These are phyloP conservation scores for Heterotis niloticus DNA, from an alignment of 2,113 vertebrate species.

Conservation along the genomic window DNA sequence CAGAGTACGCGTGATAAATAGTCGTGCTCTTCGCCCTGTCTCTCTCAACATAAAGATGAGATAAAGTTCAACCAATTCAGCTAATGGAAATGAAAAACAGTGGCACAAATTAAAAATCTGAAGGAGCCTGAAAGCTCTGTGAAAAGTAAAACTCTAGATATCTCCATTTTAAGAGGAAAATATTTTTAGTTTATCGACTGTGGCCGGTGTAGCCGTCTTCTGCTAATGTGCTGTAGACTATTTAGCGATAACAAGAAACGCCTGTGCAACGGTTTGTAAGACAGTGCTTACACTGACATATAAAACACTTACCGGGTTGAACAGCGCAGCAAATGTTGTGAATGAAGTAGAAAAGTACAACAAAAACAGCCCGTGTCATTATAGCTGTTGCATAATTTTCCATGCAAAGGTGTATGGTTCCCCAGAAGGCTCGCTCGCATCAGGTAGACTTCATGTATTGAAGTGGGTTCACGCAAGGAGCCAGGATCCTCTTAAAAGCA, in stretches of 20 bases:
- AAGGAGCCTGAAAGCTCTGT: no score
- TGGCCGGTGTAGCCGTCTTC: no score
- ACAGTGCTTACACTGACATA: background rate
- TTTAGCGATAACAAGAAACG: background rate
- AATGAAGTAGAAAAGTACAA: conserved; percentile 47
- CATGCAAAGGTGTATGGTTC: conserved; percentile 19
- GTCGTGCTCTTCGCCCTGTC: no score
- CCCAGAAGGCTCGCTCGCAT: conserved; percentile 30
- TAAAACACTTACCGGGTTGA: conserved; percentile 48
- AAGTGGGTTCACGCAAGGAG: conserved; percentile 33
- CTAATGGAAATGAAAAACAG: no score
- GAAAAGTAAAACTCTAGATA: no score
- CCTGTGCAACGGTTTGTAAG: background rate
- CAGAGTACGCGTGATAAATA: no score
- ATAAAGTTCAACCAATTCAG: no score
- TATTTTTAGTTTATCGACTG: no score
- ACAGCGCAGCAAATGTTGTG: conserved; percentile 45
- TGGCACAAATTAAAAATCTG: no score
- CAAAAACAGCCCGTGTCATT: conserved; percentile 38
- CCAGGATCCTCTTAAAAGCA: conserved; percentile 42
- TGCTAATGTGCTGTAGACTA: no score
- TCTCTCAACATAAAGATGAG: no score
- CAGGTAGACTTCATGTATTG: conserved; percentile 40
- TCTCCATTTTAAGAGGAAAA: no score
- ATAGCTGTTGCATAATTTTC: conserved; percentile 36